Evolutionary conservation across 2,113 vertebrate genomes (phyloP).

Genomic region (Ceyx margarethae): DNA sequence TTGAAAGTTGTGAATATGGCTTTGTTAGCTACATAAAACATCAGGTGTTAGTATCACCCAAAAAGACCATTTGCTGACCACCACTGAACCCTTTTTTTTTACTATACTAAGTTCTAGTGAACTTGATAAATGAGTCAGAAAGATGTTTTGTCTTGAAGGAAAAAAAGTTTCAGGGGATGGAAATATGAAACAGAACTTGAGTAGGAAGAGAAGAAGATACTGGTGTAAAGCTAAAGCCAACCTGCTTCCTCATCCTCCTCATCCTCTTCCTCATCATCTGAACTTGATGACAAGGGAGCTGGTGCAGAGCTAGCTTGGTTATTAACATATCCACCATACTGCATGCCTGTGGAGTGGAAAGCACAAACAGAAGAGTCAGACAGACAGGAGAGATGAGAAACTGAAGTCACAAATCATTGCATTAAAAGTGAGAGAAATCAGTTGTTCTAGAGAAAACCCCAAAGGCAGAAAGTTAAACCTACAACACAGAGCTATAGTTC

Average conservation of each 20-base stretch:
- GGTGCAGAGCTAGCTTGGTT: conserved; percentile 91
- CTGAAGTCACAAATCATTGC: conserved; percentile 69
- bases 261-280: conserved; percentile 94
- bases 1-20: not conserved
- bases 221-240: conserved; percentile 92
- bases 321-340: conserved; percentile 94
- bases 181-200: conserved; percentile 44
- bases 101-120: not conserved
- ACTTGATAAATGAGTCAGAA: not conserved
- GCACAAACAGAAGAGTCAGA: conserved; percentile 83
- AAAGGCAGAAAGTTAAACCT: conserved; percentile 57
- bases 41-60: not conserved
- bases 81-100: not conserved
- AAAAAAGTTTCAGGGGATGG: not conserved
- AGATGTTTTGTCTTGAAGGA: not conserved
- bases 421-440: conserved; percentile 70
- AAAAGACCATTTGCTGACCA: not conserved
- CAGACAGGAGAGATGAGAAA: conserved; percentile 70
- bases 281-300: conserved; percentile 95
- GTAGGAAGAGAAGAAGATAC: conserved; percentile 70
- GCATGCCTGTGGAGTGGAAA: conserved; percentile 92
- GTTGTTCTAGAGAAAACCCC: conserved; percentile 58
- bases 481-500: not conserved
- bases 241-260: conserved; percentile 99
- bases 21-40: not conserved